Conservation (phyloP, 2,797 vertebrate species). For the Anableps anableps region DNA sequence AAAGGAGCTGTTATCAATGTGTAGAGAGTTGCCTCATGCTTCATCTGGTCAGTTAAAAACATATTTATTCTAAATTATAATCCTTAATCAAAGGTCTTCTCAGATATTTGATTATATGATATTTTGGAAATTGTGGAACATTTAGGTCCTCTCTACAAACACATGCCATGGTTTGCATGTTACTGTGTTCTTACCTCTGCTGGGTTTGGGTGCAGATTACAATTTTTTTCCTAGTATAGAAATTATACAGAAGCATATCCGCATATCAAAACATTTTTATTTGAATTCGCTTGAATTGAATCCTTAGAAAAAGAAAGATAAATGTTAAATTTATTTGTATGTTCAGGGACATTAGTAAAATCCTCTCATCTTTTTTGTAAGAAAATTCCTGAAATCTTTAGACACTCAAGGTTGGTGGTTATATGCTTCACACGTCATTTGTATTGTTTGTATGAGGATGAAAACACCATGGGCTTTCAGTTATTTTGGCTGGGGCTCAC, state of each 20-base stretch:
- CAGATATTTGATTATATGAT: not conserved
- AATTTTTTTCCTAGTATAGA: not conserved
- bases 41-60: not conserved
- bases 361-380: not conserved
- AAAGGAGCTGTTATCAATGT: not conserved
- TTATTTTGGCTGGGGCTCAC: conserved; percentile 41
- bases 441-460: conserved; percentile 22
- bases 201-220: not conserved
- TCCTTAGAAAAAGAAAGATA: not conserved
- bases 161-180: not conserved
- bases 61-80: not conserved
- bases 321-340: not conserved
- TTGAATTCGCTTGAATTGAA: not conserved
- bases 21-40: too few relatives aligned
- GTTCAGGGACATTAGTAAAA: conserved; percentile 4
- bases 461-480: conserved; percentile 45
- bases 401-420: not conserved
- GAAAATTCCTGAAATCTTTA: not conserved
- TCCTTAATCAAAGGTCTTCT: not conserved
- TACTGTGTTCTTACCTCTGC: not conserved
- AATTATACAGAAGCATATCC: not conserved
- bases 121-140: not conserved
- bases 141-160: not conserved
- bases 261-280: not conserved
- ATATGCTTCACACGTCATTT: conserved; percentile 19